Percentiles rank a stretch among this genome's conserved stretches.
These are phyloP conservation scores for Dufourea novaeangliae DNA, from an alignment of 1,140 invertebrate species.

Conservation along the genomic window DNA sequence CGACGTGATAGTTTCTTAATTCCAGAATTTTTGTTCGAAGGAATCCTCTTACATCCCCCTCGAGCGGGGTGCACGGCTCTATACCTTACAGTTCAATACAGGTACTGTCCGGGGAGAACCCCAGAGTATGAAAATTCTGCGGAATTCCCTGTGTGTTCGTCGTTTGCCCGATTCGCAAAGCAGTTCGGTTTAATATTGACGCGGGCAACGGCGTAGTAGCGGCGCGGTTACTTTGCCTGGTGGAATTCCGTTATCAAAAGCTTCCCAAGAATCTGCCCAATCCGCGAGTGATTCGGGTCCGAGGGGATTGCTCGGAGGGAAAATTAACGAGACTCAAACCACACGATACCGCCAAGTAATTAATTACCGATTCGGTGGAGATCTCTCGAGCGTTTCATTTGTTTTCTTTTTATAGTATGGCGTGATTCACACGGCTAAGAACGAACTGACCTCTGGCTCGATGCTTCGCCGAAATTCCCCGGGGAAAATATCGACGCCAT, in stretches of 20 bases:
- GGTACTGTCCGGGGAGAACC: neutral
- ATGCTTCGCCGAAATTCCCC: neutral
- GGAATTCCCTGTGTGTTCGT: neutral
- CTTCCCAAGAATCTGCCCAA: neutral
- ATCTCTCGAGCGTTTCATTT: no score
- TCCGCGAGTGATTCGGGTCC: neutral
- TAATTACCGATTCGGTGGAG: neutral
- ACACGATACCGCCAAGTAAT: neutral
- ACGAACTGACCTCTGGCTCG: no score
- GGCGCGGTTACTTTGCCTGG: neutral
- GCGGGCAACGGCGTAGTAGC: neutral
- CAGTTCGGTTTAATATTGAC: slow-evolving; percentile 12
- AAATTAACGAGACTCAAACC: neutral
- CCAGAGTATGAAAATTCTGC: neutral
- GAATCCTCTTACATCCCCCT: neutral
- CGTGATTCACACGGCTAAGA: no score
- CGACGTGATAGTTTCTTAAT: neutral
- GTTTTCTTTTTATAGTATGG: no score
- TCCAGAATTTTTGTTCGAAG: neutral
- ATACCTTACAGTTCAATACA: neutral
- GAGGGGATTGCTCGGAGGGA: neutral
- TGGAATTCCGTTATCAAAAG: neutral
- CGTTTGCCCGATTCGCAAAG: neutral
- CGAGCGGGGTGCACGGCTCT: neutral
- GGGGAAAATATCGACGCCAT: slow-evolving; percentile 3